A percentile compares a stretch with the other conserved stretches of the same genome.
Evolutionary conservation across 2,113 vertebrate genomes (phyloP).

Genomic region (Psammodynastes pulverulentus): DNA sequence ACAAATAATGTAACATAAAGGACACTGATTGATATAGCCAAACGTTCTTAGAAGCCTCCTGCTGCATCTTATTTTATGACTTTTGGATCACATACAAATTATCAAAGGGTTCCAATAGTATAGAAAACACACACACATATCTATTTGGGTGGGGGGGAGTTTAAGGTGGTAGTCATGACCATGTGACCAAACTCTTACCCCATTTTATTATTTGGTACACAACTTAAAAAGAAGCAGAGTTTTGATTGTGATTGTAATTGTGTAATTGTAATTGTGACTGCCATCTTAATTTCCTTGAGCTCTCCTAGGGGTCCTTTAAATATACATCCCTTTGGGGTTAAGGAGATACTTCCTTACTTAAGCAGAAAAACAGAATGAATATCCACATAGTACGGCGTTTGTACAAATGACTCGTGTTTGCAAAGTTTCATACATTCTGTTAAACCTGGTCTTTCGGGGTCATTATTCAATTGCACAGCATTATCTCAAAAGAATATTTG

Average conservation of each 20-base stretch:
- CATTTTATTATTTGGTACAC: neutral
- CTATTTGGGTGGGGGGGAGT: neutral
- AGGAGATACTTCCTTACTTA: neutral
- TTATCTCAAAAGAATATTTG: neutral
- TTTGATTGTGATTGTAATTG: neutral
- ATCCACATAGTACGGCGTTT: neutral
- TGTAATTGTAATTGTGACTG: neutral
- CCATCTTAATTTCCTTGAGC: neutral
- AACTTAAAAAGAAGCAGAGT: neutral
- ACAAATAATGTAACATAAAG: constrained; percentile 6
- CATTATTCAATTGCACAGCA: neutral
- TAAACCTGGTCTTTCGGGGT: neutral
- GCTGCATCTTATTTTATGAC: constrained; percentile 11
- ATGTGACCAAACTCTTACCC: neutral
- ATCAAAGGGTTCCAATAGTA: neutral
- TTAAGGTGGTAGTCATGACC: neutral
- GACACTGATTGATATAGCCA: constrained; percentile 14
- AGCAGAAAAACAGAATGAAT: neutral
- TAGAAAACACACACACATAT: neutral
- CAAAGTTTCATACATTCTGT: neutral
- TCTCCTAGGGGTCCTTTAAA: neutral
- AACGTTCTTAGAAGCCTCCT: neutral
- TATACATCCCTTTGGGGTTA: neutral
- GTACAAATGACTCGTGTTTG: neutral
- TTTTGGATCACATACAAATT: neutral